Evolutionary conservation across 2,888 invertebrate genomes (phyloP), one percentile per base, ranked within the genome.

Genomic region (Zele albiditarsus): DNA sequence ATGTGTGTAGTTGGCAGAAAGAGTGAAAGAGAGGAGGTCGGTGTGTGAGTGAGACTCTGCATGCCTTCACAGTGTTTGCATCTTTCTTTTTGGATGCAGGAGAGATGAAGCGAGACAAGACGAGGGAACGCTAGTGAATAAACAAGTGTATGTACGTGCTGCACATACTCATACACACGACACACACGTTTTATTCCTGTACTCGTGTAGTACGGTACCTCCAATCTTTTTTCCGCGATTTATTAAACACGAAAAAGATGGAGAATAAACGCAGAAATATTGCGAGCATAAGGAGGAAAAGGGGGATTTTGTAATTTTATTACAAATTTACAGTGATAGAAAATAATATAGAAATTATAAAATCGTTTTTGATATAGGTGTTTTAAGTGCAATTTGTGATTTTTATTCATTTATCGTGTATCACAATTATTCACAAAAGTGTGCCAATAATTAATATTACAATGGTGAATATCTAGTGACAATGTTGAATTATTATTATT

Each of bases 1-100:
- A 76, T 74, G 73, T 71, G 8, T 75, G 70, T 76, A 74, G 74
- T 77, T 79, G 76, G 75, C 74, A 73, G 72, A 76, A 76, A 79
- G 76, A 76, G 73, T 78, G 78, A 58, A 75, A 75, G 73, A 78
- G 66, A 78, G 67, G 71, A 65, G 71, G 75, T 60, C 71, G 69
- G 71, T 38, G 65, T 25, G 58, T 38, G 53, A 53, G n/a, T n/a
- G n/a, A 33, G 33, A 63, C 38, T 63, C 63, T 63, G 63, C 62
- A 62, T 62, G 62, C 62, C 62, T 62, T 27, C 62, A 31, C n/a
- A 14, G 53, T 53, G 28, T 31, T 31, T 62, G 62, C 63, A 63
- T 63, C 63, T 33, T 63, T 63, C 33, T 31, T 63, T 63, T 63
- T 20, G 38, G 38, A 38, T 31, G 14, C 6, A 33, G 63, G 63